phyloP scores from a whole-genome alignment of 2,888 invertebrate species.

The Ophraella communa region DNA sequence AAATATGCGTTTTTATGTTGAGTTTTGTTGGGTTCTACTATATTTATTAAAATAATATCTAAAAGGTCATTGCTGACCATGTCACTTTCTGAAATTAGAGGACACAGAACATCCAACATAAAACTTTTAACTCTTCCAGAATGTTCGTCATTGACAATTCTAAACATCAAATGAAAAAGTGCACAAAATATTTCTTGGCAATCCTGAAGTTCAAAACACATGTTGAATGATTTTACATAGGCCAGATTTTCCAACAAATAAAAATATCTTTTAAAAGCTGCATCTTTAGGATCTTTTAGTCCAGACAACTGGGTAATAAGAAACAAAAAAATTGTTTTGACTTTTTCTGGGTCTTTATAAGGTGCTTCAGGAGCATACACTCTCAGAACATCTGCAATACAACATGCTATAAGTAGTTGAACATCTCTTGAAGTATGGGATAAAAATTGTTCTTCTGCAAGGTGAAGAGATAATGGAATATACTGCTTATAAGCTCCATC shows the following conservation, averaged over 20 bases:
- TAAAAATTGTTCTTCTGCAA: conserved; percentile 92
- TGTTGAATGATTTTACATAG: conserved; percentile 97
- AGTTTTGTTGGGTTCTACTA: conserved; percentile 92
- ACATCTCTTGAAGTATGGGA: conserved; percentile 91
- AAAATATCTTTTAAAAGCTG: conserved; percentile 96
- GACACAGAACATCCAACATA: conserved; percentile 94
- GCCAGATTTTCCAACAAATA: conserved; percentile 96
- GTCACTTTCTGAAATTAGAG: conserved; percentile 94
- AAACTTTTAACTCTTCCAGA: conserved; percentile 95
- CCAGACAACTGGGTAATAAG: conserved; percentile 93
- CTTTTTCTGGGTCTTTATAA: conserved; percentile 93
- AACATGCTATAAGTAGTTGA: conserved; percentile 93
- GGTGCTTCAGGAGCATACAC: conserved; percentile 98
- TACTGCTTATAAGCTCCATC: conserved; percentile 92
- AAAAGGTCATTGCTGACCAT: conserved; percentile 92
- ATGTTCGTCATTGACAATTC: conserved; percentile 96
- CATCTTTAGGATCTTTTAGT: conserved; percentile 94
- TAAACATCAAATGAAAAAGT: conserved; percentile 92
- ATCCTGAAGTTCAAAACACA: conserved; percentile 97
- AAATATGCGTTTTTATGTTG: conserved; percentile 88
- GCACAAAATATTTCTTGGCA: conserved; percentile 96
- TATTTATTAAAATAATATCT: conserved; percentile 91
- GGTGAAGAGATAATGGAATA: conserved; percentile 88
- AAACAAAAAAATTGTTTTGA: conserved; percentile 91
- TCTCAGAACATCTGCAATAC: conserved; percentile 94